Conservation (phyloP, 2,888 invertebrate genomes). For the Yponomeuta malinellus region DNA sequence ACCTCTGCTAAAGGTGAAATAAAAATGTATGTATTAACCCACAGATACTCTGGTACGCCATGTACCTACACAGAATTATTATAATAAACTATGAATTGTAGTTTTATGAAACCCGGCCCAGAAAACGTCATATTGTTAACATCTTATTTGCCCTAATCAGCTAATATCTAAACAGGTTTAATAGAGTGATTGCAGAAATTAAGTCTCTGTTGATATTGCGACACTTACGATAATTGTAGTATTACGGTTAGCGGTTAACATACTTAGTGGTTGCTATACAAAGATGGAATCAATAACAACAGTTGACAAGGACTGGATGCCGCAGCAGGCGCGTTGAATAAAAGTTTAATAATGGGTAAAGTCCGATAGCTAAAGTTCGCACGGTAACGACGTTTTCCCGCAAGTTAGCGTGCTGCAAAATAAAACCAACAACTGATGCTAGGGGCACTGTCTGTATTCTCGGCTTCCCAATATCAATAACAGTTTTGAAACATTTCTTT, state of each 20-base stretch:
- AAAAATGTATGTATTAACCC: too few species aligned
- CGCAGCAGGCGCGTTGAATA: slow-evolving; percentile 31
- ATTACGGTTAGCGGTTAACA: background rate
- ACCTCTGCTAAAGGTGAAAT: too few species aligned
- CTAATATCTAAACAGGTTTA: too few species aligned
- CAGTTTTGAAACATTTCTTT: slow-evolving; percentile 9
- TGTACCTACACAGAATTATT: too few species aligned
- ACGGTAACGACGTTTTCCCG: slow-evolving; percentile 41
- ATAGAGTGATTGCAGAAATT: too few species aligned
- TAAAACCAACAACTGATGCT: slow-evolving; percentile 37
- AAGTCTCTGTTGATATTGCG: background rate
- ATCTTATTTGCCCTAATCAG: too few species aligned
- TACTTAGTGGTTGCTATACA: background rate
- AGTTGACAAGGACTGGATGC: background rate
- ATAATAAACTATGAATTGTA: too few species aligned
- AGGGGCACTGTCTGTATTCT: background rate
- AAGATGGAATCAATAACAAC: background rate
- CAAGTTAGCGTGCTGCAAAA: slow-evolving; percentile 43
- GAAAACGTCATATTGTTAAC: too few species aligned
- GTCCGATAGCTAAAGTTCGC: slow-evolving; percentile 51
- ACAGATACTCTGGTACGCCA: too few species aligned
- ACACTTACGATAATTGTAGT: background rate
- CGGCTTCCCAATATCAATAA: slow-evolving; percentile 15
- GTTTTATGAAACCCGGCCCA: too few species aligned
- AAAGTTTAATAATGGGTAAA: slow-evolving; percentile 60